Evolutionary conservation across 2,888 invertebrate species (phyloP).

Genomic region (Quadroppia sp.): DNA sequence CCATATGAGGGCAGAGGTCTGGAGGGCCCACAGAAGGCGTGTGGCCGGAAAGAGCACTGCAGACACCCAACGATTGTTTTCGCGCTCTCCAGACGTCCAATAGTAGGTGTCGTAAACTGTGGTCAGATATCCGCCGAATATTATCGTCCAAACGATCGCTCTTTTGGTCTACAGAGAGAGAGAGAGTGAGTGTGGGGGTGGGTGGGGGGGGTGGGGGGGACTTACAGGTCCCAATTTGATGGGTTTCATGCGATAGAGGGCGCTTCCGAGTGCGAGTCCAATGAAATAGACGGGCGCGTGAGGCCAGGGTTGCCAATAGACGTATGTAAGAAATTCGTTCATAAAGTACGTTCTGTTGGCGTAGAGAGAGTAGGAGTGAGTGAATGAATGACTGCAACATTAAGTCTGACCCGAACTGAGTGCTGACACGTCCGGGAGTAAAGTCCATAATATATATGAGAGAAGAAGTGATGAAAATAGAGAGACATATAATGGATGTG

Average conservation of each 20-base stretch:
- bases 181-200: too few species aligned
- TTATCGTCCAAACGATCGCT: too few species aligned
- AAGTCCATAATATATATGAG: neutral
- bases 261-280: neutral
- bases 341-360: neutral
- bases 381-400: neutral
- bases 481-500: too few species aligned
- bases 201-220: too few species aligned
- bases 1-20: slow-evolving; percentile 24
- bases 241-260: too few species aligned
- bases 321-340: neutral
- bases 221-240: too few species aligned
- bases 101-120: neutral
- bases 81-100: slow-evolving; percentile 31
- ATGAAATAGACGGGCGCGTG: neutral
- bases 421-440: neutral
- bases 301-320: neutral
- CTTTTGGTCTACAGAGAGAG: too few species aligned
- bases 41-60: neutral
- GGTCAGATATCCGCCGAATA: too few species aligned
- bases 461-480: neutral
- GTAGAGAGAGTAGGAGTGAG: neutral
- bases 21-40: slow-evolving; percentile 35
- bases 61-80: neutral
- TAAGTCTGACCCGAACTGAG: neutral